phyloP scores from a whole-genome alignment of 2,888 invertebrate genomes.

The Synergus gifuensis region DNA sequence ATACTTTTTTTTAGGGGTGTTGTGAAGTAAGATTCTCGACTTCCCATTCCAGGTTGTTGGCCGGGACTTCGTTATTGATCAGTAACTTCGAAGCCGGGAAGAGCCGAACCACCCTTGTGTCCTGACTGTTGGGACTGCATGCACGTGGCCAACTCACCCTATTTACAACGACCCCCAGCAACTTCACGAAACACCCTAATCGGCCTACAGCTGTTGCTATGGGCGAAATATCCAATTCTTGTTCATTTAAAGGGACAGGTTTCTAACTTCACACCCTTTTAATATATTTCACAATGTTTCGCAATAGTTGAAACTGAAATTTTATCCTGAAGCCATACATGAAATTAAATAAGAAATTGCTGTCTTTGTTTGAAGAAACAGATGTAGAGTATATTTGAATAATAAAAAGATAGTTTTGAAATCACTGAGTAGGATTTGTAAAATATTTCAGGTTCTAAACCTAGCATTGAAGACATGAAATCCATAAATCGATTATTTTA shows the following conservation, averaged over 20 bases:
- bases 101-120: constrained; percentile 63
- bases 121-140: constrained; percentile 49
- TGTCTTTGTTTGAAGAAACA: neutral
- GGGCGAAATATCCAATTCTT: constrained; percentile 52
- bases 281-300: neutral
- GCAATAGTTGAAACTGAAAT: neutral
- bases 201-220: constrained; percentile 56
- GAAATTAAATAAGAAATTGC: neutral
- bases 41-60: neutral
- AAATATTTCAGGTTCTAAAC: no score
- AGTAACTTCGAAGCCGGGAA: constrained; percentile 58
- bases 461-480: no score
- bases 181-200: constrained; percentile 52
- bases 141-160: constrained; percentile 69
- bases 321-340: neutral
- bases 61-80: constrained; percentile 64
- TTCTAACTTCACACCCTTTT: constrained; percentile 46
- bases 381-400: neutral
- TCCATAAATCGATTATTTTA: no score
- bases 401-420: neutral
- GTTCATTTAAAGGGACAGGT: constrained; percentile 53
- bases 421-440: neutral
- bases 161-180: constrained; percentile 64
- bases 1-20: neutral
- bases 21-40: constrained; percentile 16